Evolutionary conservation across 2,888 invertebrate species (phyloP), one percentile per base, ranked within the genome.

Genomic region (Polydrusus pterygomalis): DNA sequence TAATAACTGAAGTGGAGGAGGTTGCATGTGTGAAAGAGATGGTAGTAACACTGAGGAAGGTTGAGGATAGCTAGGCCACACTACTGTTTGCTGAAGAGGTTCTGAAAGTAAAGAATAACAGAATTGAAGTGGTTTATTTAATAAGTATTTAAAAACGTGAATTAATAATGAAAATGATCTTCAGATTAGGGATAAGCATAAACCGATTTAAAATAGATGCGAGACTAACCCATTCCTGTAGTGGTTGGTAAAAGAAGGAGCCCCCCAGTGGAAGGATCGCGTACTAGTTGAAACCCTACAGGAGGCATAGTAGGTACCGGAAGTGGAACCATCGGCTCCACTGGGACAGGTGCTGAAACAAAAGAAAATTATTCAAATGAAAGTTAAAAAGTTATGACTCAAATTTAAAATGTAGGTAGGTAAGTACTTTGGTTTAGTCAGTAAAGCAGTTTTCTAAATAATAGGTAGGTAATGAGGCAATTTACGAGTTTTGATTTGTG

Each of bases 201-300:
- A 54, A 25, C 8, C 18, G 38, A 64, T 11, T 25, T 25, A 20
- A 63, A 77, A 73, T 25, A 25, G 5, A 78, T 72, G 81, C 86
- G 83, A 85, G 90, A 91, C 92, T 84, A 90, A 88, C 92, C 91
- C 58, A 94, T 91, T 78, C 83, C 82, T 40, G 79, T 77, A 64
- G 95, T 91, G 45, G 95, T 91, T 58, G 95, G 95, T 81, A 96
- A 90, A 79, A 96, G 91, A 79, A 96, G 91, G 77, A 96, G 90
- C 81, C 95, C 95, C 58, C 96, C 96, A 3, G 95, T 94, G 20
- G 93, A 91, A 38, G 96, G 95, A 86, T 97, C 97, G 79, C 96
- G 91, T 65, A 95, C 94, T 84, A 97, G 90, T 88, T 96, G 96
- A 88, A 94, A 95, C 74, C 96, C 96, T 75, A 95, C 92, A 74